Conservation (phyloP, 1,140 invertebrate species). For the Hormaphis cornu region DNA sequence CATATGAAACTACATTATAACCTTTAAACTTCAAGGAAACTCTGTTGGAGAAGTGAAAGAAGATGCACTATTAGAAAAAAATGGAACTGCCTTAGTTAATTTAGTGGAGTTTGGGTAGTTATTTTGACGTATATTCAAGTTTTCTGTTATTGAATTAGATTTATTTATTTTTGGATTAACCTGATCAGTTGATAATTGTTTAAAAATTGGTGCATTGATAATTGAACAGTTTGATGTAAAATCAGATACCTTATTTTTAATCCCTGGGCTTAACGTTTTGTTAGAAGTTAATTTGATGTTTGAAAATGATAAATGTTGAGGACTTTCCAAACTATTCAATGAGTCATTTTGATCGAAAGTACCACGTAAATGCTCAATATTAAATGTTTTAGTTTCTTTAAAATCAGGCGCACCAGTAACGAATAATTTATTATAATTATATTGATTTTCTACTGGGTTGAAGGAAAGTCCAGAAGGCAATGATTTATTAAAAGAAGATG, state of each 20-base stretch:
- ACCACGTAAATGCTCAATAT: not conserved
- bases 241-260: slow-evolving; percentile 5
- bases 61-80: slow-evolving; percentile 11
- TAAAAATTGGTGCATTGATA: not conserved
- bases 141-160: not conserved
- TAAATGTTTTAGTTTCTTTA: not conserved
- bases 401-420: not conserved
- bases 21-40: too few relatives aligned
- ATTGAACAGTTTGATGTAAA: not conserved
- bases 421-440: not conserved
- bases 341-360: not conserved
- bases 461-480: not conserved
- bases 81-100: slow-evolving; percentile 8
- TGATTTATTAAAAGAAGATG: not conserved
- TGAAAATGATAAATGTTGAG: not conserved
- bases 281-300: not conserved
- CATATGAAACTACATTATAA: too few relatives aligned
- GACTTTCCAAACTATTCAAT: not conserved
- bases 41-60: not conserved
- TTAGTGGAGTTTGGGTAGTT: not conserved
- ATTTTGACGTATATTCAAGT: not conserved
- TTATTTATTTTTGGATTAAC: not conserved
- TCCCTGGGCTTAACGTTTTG: not conserved
- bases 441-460: not conserved
- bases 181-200: not conserved